Evolutionary conservation across 2,888 invertebrate species (phyloP), one percentile per base, ranked within the genome.

Genomic region (Timema podura): DNA sequence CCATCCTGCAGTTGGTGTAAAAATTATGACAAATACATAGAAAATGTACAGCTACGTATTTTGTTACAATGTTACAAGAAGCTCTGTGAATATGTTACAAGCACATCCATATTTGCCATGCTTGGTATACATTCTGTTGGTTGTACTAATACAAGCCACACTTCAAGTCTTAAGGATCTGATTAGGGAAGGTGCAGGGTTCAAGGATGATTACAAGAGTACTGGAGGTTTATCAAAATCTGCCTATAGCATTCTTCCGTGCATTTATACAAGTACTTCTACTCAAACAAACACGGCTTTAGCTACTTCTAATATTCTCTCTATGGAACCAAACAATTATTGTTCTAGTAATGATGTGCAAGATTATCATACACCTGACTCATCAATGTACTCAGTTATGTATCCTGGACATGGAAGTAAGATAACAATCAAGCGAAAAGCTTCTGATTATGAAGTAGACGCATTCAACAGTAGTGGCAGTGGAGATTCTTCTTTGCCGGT

Each of bases 11-110:
- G 87, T 75, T 91, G 91, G 88, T 96, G 96, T 81, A 91, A 91
- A 80, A 91, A 93, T 78, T 92, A 92, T 77, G 88, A 88, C 54
- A 88, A 89, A 74, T 95, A 95, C 80, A 85, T 87, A 68, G 93
- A 94, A 80, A 95, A 95, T 81, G 88, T 89, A 73, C 89, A 92
- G 76, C 83, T 95, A 77, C 86, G 92, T 68, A 90, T 93, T 76
- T 84, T 95, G 61, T 82, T 96, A 71, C 91, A 93, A 80, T 95
- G 95, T 82, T 96, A 95, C 79, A 93, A 93, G 81, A 91, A 92
- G 78, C 85, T 96, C 73, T 96, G 96, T 83, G 88, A 90, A 78
- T 93, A 92, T 81, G 85, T 96, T 77, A 88, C 89, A 76, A 88
- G 87, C 71, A 90, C 91, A 3, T 85, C 87, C 57, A 86, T 92